Evolutionary conservation across 2,888 invertebrate genomes (phyloP), one percentile per base, ranked within the genome.

Genomic region (Balanococcus diminutus): DNA sequence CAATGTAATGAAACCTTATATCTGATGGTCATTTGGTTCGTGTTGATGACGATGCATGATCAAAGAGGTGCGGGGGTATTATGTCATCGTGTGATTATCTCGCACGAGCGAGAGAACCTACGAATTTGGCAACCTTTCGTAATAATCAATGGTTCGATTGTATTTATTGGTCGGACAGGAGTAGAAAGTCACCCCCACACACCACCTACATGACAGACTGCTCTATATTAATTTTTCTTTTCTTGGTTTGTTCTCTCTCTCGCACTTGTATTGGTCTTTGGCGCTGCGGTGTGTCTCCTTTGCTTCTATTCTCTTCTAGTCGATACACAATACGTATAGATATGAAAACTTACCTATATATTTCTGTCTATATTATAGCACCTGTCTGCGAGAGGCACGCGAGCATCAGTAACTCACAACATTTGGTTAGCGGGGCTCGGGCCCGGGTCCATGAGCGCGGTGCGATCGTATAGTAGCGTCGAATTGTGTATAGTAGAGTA

Each of bases 381-480:
- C 86, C 86, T 86, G 86, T 86, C 86, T 72, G 31, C 19, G n/a
- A 42, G 82, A 72, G 86, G 86, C 86, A 86, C 86, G 86, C 86
- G 86, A 86, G 81, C 82, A 61, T 82, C 86, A 82, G 86, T 86
- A 86, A 86, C 86, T 86, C 86, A 86, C 86, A 82, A 86, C 86
- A 86, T 86, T 86, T 86, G 86, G 86, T 86, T 36, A 86, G 86
- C 86, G 86, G 81, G 56, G 56, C 56, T 8, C 56, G 6, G 19
- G 56, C 32, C 19, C n/a, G n/a, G n/a, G n/a, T n/a, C n/a, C n/a
- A n/a, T n/a, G n/a, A n/a, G n/a, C n/a, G n/a, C n/a, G n/a, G n/a
- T n/a, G n/a, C n/a, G n/a, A n/a, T n/a, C n/a, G n/a, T n/a, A n/a
- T n/a, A n/a, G n/a, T 46, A n/a, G 46, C 46, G 9, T 31, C n/a